Evolutionary conservation across 2,113 vertebrate genomes (phyloP), one percentile per base, ranked within the genome.

Genomic region (Myotis brandtii): DNA sequence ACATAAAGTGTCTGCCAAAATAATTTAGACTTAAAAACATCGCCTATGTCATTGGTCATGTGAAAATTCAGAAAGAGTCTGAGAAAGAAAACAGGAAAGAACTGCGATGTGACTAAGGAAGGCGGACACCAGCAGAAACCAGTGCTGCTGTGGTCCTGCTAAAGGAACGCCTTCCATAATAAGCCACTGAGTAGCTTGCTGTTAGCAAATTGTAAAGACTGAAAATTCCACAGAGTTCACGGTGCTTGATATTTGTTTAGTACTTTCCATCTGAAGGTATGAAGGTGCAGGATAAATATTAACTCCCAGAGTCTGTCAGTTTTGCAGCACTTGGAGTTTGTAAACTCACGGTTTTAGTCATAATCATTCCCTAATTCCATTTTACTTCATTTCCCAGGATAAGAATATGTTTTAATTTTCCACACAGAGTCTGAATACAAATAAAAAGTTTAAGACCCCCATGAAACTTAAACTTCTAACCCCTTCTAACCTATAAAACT

Each of bases 221-320:
- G 66, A 90, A 91, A 95, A 96, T 96, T 93, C 86, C 86, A 72
- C 85, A 30, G 32, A 70, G 90, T 94, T 92, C 75, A 86, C n/a
- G 56, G 88, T 11, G 66, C 76, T 95, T 96, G 76, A 40, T 77
- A 82, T 97, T 85, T 92, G 23, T 89, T 59, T 67, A 91, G 37
- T 43, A 62, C 80, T 86, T 93, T 76, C 75, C 76, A 93, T 86
- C 84, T 54, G 34, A 83, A 82, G 77, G 94, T 97, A 96, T 85
- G 96, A 97, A 97, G 94, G 95, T 94, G n/a, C 95, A 96, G 88
- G 81, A 80, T 89, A 97, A 96, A 96, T 70, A 97, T 97, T 97
- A 97, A 97, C 97, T 87, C 32, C 23, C 43, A 70, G 40, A 59
- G 66, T 21, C n/a, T 75, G 76, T 95, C 52, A 48, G 46, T 54